These are phyloP conservation scores for Actinia tenebrosa DNA, from an alignment of 64 coral and sea anemone genomes.

Conservation along the genomic window DNA sequence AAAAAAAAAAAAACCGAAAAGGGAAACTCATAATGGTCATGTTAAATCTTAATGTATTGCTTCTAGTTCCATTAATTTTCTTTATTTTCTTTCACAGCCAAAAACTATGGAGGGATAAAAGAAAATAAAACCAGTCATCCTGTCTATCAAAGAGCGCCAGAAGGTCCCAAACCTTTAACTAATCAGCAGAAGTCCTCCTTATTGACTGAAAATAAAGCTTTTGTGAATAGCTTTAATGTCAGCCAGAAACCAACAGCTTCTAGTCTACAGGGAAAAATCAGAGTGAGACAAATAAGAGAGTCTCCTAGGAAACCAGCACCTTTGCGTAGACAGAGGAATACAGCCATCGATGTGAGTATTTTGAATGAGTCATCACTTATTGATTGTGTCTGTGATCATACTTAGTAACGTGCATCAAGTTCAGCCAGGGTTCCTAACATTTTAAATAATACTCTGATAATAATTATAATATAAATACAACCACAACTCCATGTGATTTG, in stretches of 20 bases:
- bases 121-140: neutral
- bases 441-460: no score
- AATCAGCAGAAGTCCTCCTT: neutral
- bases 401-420: no score
- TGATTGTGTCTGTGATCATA: no score
- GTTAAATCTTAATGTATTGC: no score
- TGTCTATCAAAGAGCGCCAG: neutral
- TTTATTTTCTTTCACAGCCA: neutral
- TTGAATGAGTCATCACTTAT: no score
- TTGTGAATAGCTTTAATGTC: neutral
- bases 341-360: neutral
- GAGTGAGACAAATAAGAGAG: neutral
- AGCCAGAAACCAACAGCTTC: neutral
- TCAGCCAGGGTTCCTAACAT: no score
- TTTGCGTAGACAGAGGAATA: neutral
- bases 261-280: neutral
- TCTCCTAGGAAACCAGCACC: neutral
- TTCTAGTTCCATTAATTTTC: neutral
- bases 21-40: no score
- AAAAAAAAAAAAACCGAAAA: neutral
- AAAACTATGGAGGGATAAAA: neutral
- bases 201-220: neutral
- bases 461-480: no score
- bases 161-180: neutral
- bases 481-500: no score